Percentiles rank a stretch among this genome's conserved stretches.
Conservation (phyloP, 1,140 invertebrate species). For the Portunus trituberculatus region DNA sequence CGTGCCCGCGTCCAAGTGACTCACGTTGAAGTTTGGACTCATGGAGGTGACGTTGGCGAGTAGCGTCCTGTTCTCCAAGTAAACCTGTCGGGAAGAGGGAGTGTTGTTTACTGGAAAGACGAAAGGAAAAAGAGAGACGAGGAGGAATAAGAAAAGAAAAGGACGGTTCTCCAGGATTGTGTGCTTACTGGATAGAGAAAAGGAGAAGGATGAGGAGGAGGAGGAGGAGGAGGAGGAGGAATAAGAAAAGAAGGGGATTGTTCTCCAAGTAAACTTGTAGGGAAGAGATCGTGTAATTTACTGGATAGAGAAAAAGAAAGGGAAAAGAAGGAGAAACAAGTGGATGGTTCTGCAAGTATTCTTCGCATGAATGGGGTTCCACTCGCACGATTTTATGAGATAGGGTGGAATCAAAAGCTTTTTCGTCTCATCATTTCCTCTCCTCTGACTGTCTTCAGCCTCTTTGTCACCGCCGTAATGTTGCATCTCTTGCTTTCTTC, state of each 20-base stretch:
- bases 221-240: not conserved
- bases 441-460: too few relatives aligned
- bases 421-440: too few relatives aligned
- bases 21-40: conserved; percentile 48
- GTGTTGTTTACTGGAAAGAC: not conserved
- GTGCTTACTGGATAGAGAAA: too few relatives aligned
- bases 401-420: too few relatives aligned
- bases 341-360: too few relatives aligned
- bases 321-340: too few relatives aligned
- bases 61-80: conserved; percentile 29
- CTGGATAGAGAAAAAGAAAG: too few relatives aligned
- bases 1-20: conserved; percentile 46
- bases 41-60: conserved; percentile 24
- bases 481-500: too few relatives aligned
- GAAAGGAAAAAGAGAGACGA: not conserved
- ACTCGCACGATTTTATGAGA: too few relatives aligned
- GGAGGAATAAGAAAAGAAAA: not conserved
- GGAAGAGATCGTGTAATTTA: not conserved
- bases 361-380: too few relatives aligned
- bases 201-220: not conserved
- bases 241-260: not conserved
- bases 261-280: conserved; percentile 24
- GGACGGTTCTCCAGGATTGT: not conserved
- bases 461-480: too few relatives aligned
- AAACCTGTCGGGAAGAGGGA: conserved; percentile 16